Percentiles rank a stretch among this genome's conserved stretches.
These are phyloP conservation scores for Leptinotarsa tumamoca DNA, from an alignment of 2,888 invertebrate genomes.

Conservation along the genomic window DNA sequence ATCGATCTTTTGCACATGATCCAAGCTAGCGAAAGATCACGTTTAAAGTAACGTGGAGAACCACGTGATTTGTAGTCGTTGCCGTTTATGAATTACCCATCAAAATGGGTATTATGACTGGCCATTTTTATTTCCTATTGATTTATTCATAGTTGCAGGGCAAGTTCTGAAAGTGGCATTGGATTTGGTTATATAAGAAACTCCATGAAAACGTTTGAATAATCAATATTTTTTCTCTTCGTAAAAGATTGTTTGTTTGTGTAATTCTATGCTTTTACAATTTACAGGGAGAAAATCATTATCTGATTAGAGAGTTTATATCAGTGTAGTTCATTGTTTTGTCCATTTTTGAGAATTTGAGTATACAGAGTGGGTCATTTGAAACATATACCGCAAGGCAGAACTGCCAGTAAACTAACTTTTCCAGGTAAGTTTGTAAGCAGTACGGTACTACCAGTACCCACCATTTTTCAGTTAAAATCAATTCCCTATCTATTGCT, in stretches of 20 bases:
- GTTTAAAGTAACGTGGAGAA: conserved; percentile 65
- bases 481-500: too few species aligned
- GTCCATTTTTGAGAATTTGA: too few species aligned
- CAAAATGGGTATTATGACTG: conserved; percentile 47
- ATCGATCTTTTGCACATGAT: conserved; percentile 56
- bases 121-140: conserved; percentile 44
- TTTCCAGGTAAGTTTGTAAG: too few species aligned
- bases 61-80: conserved; percentile 61
- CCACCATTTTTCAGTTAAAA: too few species aligned
- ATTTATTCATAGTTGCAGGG: conserved; percentile 29
- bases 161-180: conserved; percentile 42
- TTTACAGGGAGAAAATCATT: too few species aligned
- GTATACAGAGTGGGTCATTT: too few species aligned
- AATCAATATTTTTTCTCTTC: conserved; percentile 18
- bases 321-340: too few species aligned
- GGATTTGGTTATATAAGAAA: conserved; percentile 43
- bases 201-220: conserved; percentile 27
- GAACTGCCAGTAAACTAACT: too few species aligned
- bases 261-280: neutral
- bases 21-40: conserved; percentile 57
- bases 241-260: conserved; percentile 5
- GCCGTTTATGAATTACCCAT: conserved; percentile 47
- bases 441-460: too few species aligned
- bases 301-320: too few species aligned
- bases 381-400: too few species aligned